phyloP scores from a whole-genome alignment of 2,113 vertebrate species.

The Rhipidura dahli region DNA sequence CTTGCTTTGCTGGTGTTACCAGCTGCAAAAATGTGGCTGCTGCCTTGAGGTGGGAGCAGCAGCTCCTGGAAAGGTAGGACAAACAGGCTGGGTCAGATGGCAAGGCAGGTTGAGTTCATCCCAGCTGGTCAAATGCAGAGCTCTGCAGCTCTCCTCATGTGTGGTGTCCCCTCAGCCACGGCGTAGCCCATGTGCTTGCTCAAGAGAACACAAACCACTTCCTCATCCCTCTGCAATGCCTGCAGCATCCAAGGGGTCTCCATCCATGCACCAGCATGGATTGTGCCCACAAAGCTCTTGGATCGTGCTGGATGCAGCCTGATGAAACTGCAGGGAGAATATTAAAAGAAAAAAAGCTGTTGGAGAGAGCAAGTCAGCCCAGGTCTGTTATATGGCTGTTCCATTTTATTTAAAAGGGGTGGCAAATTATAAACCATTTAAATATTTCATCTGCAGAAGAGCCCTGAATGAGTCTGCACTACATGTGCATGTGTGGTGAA shows the following conservation, averaged over 20 bases:
- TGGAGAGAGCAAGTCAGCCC: background rate
- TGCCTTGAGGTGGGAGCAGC: background rate
- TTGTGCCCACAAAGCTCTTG: background rate
- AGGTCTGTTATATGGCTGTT: background rate
- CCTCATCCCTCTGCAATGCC: background rate
- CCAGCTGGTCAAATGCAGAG: background rate
- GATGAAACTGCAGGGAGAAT: background rate
- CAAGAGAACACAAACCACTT: background rate
- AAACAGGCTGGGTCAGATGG: background rate
- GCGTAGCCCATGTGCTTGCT: background rate
- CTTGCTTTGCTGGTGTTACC: background rate
- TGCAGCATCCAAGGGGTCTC: background rate
- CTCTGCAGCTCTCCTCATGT: background rate
- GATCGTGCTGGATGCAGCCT: background rate
- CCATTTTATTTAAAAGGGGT: background rate
- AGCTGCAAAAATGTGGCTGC: background rate
- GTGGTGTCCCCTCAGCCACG: fast-evolving
- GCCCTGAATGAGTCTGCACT: background rate
- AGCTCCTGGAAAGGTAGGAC: background rate
- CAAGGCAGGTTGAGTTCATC: background rate
- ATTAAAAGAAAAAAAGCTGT: background rate
- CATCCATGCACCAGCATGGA: background rate
- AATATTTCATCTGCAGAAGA: background rate
- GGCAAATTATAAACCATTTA: background rate
- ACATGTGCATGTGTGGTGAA: background rate